A percentile compares a stretch with the other conserved stretches of the same genome.
phyloP scores from a whole-genome alignment of 2,113 vertebrate species.

The Cryptomyrus ogoouensis region DNA sequence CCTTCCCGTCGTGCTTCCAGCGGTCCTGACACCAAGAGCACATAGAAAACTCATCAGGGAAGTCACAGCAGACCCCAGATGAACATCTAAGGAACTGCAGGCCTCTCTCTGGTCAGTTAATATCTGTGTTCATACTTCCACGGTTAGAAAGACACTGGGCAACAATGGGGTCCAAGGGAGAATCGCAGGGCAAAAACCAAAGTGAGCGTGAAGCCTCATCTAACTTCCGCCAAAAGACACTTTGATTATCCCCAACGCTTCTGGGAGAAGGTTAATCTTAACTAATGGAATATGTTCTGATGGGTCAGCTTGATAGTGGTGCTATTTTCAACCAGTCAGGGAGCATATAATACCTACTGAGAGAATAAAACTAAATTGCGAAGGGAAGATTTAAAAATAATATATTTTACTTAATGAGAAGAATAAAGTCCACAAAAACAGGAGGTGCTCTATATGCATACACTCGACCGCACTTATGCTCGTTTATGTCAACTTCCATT shows the following conservation, averaged over 20 bases:
- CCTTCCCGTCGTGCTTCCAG: too few relatives aligned
- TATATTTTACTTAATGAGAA: slow-evolving; percentile 16
- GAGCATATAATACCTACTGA: slow-evolving; percentile 16
- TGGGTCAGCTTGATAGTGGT: slow-evolving; percentile 33
- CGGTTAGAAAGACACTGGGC: background rate
- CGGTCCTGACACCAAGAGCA: background rate
- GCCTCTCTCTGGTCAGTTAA: too few relatives aligned
- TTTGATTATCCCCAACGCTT: background rate
- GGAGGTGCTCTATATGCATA: too few relatives aligned
- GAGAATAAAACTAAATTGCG: slow-evolving; percentile 7
- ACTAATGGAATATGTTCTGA: slow-evolving; percentile 39
- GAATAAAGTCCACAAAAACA: slow-evolving; percentile 10
- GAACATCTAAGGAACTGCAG: too few relatives aligned
- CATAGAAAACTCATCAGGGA: background rate
- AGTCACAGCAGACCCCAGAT: too few relatives aligned
- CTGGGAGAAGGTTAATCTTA: slow-evolving; percentile 32
- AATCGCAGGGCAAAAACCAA: background rate
- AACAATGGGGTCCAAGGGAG: background rate
- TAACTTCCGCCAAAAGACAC: background rate
- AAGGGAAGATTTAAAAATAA: background rate
- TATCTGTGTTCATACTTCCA: too few relatives aligned
- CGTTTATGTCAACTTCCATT: background rate
- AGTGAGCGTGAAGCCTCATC: background rate
- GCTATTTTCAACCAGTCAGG: slow-evolving; percentile 38
- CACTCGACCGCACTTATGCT: too few relatives aligned